phyloP scores from a whole-genome alignment of 2,888 invertebrate species.

The Dicycla oo region DNA sequence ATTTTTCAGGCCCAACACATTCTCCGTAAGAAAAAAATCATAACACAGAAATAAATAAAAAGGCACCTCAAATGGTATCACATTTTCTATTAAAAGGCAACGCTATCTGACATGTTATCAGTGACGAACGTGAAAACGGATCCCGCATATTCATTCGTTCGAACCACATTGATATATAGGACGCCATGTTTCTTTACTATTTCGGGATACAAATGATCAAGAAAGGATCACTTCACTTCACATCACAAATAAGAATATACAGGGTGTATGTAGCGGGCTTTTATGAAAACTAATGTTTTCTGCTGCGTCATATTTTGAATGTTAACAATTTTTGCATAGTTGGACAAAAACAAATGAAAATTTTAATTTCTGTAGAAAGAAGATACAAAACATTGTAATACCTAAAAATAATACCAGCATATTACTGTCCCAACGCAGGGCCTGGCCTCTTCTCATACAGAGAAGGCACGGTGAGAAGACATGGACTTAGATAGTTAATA shows the following conservation, averaged over 20 bases:
- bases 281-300: background rate
- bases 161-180: conserved; percentile 52
- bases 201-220: conserved; percentile 58
- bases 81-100: conserved; percentile 61
- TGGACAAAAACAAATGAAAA: background rate
- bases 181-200: conserved; percentile 42
- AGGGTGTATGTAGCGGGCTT: background rate
- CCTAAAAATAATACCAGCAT: background rate
- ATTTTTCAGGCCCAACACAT: background rate
- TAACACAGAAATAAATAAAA: conserved; percentile 38
- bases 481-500: no score
- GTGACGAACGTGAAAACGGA: conserved; percentile 69
- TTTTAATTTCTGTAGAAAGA: background rate
- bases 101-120: conserved; percentile 67
- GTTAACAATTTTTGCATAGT: background rate
- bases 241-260: conserved; percentile 40
- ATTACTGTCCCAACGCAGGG: background rate
- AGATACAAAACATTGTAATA: background rate
- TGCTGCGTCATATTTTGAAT: background rate
- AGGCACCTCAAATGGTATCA: conserved; percentile 25
- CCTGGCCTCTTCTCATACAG: background rate
- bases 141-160: conserved; percentile 45
- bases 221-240: conserved; percentile 42
- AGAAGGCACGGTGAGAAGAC: background rate
- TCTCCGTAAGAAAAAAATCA: background rate